Conservation (phyloP, 2,797 vertebrate genomes). For the Melanogrammus aeglefinus region DNA sequence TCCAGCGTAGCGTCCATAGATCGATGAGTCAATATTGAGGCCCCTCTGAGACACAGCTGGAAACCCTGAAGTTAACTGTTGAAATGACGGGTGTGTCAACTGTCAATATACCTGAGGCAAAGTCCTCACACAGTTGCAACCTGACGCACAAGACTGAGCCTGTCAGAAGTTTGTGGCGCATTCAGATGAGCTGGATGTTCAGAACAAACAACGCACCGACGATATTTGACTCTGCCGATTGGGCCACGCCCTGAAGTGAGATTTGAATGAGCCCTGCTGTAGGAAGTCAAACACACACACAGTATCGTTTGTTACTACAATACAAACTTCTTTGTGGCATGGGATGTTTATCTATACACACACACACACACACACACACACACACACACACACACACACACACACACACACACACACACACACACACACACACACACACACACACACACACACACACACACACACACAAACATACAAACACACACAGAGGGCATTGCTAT, state of each 20-base stretch:
- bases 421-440: conserved; percentile 70
- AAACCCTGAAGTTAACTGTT: neutral
- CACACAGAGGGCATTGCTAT: conserved; percentile 71
- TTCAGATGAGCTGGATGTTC: conserved; percentile 5
- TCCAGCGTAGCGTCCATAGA: neutral
- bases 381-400: conserved; percentile 63
- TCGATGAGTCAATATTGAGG: neutral
- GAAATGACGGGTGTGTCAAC: conserved; percentile 24
- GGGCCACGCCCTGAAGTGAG: neutral
- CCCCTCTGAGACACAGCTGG: neutral
- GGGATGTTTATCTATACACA: conserved; percentile 73
- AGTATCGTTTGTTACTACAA: conserved; percentile 1
- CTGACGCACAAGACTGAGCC: conserved; percentile 43
- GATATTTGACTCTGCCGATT: neutral
- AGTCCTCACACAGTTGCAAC: conserved; percentile 9
- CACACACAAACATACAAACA: conserved; percentile 66
- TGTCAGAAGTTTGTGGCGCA: conserved; percentile 33
- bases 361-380: conserved; percentile 65
- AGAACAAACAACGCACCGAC: neutral
- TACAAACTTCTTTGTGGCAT: conserved; percentile 59
- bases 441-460: conserved; percentile 63
- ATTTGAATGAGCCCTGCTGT: neutral
- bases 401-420: conserved; percentile 65
- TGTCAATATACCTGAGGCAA: conserved; percentile 19
- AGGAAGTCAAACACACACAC: neutral